These are phyloP conservation scores for Hystrix cristata DNA, from an alignment of 2,113 vertebrate species.

Conservation along the genomic window DNA sequence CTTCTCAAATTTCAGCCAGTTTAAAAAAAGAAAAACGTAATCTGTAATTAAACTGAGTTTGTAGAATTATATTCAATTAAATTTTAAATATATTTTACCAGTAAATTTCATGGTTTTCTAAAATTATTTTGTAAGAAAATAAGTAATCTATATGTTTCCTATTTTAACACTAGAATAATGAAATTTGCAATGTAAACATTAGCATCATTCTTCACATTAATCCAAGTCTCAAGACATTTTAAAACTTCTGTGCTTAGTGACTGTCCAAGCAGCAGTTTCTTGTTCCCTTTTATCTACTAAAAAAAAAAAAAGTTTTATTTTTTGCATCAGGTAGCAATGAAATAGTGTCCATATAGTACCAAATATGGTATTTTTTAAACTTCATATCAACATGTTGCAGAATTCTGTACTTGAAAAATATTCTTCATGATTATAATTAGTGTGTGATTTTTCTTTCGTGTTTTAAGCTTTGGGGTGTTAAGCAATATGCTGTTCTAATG, in stretches of 20 bases:
- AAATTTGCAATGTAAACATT: background rate
- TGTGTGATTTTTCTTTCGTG: background rate
- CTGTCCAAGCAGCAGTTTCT: slow-evolving; percentile 39
- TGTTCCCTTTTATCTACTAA: background rate
- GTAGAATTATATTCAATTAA: slow-evolving; percentile 39
- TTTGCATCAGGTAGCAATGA: slow-evolving; percentile 25
- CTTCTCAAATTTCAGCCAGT: slow-evolving; percentile 34
- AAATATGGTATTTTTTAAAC: slow-evolving; percentile 50
- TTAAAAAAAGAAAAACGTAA: background rate
- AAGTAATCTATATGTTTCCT: slow-evolving; percentile 46
- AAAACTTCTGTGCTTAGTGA: slow-evolving; percentile 22
- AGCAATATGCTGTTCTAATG: background rate
- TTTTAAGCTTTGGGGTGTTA: background rate
- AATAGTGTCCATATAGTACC: background rate
- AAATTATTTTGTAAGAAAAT: slow-evolving; percentile 46
- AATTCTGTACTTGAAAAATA: slow-evolving; percentile 50
- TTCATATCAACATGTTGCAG: slow-evolving; percentile 16
- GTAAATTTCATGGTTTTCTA: slow-evolving; percentile 49
- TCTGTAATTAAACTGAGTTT: background rate
- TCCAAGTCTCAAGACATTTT: slow-evolving; percentile 6
- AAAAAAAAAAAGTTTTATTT: slow-evolving; percentile 53
- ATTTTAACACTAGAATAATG: slow-evolving; percentile 3
- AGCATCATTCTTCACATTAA: slow-evolving; percentile 23
- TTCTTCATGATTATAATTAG: slow-evolving; percentile 37
- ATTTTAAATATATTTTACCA: slow-evolving; percentile 44